phyloP scores from a whole-genome alignment of 1,140 invertebrate species.

The Panulirus ornatus region DNA sequence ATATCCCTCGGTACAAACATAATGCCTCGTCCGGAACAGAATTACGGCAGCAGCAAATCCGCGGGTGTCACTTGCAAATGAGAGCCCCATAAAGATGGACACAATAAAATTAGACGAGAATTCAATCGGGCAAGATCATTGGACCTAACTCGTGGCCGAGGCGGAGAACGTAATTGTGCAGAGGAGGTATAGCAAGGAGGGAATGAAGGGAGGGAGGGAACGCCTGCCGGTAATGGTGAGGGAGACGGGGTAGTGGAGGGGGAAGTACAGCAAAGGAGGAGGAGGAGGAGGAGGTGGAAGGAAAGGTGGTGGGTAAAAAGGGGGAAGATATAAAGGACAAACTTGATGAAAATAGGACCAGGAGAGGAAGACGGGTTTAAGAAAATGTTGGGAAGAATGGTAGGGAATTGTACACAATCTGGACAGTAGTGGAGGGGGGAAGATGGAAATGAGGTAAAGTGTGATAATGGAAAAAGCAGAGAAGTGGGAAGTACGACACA shows the following conservation, averaged over 20 bases:
- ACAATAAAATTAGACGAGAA: constrained; percentile 36
- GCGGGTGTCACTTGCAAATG: constrained; percentile 34
- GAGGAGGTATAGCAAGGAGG: not conserved
- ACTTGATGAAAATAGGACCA: not conserved
- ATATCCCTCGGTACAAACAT: no score
- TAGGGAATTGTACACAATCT: no score
- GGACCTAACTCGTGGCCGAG: constrained; percentile 5
- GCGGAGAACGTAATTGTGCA: not conserved
- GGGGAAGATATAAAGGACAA: not conserved
- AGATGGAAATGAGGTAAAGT: not conserved
- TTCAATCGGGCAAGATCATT: constrained; percentile 21
- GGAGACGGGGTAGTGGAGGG: not conserved
- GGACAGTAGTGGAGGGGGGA: no score
- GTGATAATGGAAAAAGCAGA: not conserved
- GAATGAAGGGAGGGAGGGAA: not conserved
- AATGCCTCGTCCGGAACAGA: not conserved
- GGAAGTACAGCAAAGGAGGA: not conserved
- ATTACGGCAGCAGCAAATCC: constrained; percentile 20
- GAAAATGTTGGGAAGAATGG: not conserved
- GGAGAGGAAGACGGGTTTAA: not conserved
- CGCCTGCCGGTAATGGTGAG: not conserved
- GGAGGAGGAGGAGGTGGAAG: constrained; percentile 4
- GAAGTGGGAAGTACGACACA: not conserved
- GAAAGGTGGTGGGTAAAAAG: not conserved
- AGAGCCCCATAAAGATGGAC: constrained; percentile 21